A percentile compares a stretch with the other conserved stretches of the same genome.
Conservation (phyloP, 2,888 invertebrate species). For the Blomia tropicalis region DNA sequence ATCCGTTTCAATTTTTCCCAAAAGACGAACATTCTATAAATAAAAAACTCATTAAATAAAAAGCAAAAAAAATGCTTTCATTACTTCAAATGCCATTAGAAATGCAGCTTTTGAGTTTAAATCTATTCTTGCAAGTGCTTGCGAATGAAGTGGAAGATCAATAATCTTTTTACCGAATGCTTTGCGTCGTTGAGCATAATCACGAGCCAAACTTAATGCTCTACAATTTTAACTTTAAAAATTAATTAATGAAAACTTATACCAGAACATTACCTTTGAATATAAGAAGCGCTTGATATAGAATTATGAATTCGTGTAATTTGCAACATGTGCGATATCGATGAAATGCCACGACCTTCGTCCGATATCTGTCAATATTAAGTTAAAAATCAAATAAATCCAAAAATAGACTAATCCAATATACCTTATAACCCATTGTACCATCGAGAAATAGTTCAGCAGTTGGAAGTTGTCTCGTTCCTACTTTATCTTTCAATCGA, state of each 20-base stretch:
- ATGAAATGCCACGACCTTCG: slow-evolving; percentile 41
- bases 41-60: neutral
- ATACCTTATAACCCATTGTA: slow-evolving; percentile 36
- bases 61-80: neutral
- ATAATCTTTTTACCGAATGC: slow-evolving; percentile 40
- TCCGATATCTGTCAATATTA: slow-evolving; percentile 36
- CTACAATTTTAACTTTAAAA: slow-evolving; percentile 32
- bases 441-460: slow-evolving; percentile 44
- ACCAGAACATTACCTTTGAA: slow-evolving; percentile 37
- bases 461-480: slow-evolving; percentile 44
- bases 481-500: slow-evolving; percentile 43
- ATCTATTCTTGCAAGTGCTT: slow-evolving; percentile 41
- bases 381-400: slow-evolving; percentile 22
- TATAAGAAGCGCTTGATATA: slow-evolving; percentile 36
- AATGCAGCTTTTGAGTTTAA: slow-evolving; percentile 40
- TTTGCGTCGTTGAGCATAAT: slow-evolving; percentile 39
- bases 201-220: slow-evolving; percentile 40
- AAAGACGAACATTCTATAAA: slow-evolving; percentile 31
- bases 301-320: slow-evolving; percentile 43
- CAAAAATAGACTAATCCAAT: too few species aligned
- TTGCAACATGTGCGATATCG: slow-evolving; percentile 42
- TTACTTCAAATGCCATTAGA: slow-evolving; percentile 38
- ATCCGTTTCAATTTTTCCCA: slow-evolving; percentile 38
- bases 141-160: slow-evolving; percentile 41
- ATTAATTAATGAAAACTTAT: neutral